phyloP scores from a whole-genome alignment of 92 coral and sea anemone species.

The Meandrina meandrites region DNA sequence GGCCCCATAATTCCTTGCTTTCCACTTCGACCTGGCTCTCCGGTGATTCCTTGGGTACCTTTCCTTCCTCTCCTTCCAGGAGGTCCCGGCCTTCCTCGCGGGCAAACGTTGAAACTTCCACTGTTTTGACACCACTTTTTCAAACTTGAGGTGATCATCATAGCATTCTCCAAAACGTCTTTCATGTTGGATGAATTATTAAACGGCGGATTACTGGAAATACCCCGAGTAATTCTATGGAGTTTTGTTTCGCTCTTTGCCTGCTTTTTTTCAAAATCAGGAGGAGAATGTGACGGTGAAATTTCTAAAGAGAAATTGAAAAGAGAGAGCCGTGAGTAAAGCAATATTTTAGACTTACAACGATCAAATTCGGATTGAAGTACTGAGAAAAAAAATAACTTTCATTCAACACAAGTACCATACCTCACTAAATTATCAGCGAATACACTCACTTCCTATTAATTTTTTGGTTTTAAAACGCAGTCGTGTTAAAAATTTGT shows the following conservation, averaged over 20 bases:
- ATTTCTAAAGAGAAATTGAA: background rate
- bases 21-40: background rate
- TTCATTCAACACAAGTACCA: too few species aligned
- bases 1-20: conserved; percentile 11
- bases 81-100: conserved; percentile 21
- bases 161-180: conserved; percentile 10
- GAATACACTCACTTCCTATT: too few species aligned
- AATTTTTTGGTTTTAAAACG: too few species aligned
- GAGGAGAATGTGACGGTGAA: background rate
- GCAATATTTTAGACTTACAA: too few species aligned
- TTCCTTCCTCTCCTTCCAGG: conserved; percentile 20
- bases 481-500: too few species aligned
- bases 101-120: background rate
- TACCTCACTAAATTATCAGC: too few species aligned
- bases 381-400: too few species aligned
- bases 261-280: background rate
- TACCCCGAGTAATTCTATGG: background rate
- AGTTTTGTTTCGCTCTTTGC: too few species aligned
- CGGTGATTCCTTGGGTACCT: conserved; percentile 3
- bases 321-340: too few species aligned
- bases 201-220: background rate
- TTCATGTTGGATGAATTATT: background rate
- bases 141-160: background rate
- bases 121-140: background rate
- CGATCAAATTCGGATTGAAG: too few species aligned